These are phyloP conservation scores for Drosophila buzzatii DNA, from an alignment of 2,888 invertebrate genomes.

Conservation along the genomic window DNA sequence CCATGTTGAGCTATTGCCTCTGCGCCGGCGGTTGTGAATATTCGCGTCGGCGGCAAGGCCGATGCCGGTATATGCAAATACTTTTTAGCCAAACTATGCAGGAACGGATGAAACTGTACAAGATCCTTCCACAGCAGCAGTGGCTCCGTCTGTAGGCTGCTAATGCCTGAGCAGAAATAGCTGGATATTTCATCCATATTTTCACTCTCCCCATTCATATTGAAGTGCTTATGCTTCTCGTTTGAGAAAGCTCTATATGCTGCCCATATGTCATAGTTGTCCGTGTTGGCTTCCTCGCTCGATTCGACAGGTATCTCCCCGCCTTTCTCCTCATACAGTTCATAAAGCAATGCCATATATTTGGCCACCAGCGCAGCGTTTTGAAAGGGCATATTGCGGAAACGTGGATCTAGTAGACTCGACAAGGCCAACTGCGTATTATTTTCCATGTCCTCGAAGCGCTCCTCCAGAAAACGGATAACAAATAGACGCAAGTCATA, in stretches of 20 bases:
- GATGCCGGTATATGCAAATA: conserved; percentile 59
- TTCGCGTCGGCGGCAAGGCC: conserved; percentile 48
- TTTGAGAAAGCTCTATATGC: conserved; percentile 47
- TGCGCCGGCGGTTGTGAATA: conserved; percentile 35
- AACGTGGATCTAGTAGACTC: conserved; percentile 56
- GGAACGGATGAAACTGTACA: conserved; percentile 55
- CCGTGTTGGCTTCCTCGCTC: conserved; percentile 5
- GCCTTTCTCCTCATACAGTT: conserved; percentile 29
- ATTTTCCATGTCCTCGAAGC: conserved; percentile 47
- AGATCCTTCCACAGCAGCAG: conserved; percentile 53
- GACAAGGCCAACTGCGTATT: conserved; percentile 45
- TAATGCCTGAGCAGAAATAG: conserved; percentile 48
- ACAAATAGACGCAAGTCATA: conserved; percentile 54
- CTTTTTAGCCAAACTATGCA: conserved; percentile 53
- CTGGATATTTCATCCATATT: conserved; percentile 54
- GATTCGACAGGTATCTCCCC: conserved; percentile 10
- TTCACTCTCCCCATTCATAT: conserved; percentile 25
- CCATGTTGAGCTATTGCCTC: conserved; percentile 13
- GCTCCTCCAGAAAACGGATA: conserved; percentile 39
- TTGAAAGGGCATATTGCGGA: conserved; percentile 58
- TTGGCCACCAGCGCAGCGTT: conserved; percentile 38
- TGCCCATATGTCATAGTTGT: conserved; percentile 52
- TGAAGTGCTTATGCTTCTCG: conserved; percentile 44
- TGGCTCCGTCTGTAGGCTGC: conserved; percentile 49
- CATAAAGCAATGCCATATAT: conserved; percentile 54